Evolutionary conservation across 35 echinoderm and acorn worm genomes (phyloP).

Genomic region (Apostichopus japonicus): DNA sequence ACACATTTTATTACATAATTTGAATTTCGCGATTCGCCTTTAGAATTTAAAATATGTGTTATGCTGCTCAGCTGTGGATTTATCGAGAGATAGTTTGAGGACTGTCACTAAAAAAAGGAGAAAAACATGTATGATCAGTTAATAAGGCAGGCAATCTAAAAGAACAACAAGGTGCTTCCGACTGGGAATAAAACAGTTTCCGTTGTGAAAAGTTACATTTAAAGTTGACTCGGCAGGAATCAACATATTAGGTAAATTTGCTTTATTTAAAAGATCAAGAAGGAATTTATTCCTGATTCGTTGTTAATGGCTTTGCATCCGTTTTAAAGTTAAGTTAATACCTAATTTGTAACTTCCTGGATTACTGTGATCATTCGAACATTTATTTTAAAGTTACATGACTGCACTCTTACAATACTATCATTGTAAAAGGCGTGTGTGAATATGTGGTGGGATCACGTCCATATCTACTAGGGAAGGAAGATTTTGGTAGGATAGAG

Average conservation of each 20-base stretch:
- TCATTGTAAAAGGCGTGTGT: too few relatives aligned
- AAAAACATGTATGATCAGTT: neutral
- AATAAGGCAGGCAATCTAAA: neutral
- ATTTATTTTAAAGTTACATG: too few relatives aligned
- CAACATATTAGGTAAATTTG: neutral
- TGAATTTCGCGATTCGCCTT: too few relatives aligned
- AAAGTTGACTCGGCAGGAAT: neutral
- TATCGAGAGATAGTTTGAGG: too few relatives aligned
- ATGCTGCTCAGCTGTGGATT: too few relatives aligned
- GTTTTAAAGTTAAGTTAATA: neutral
- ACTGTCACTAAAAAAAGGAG: too few relatives aligned
- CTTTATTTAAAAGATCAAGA: neutral
- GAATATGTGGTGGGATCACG: too few relatives aligned
- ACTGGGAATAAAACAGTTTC: conserved; percentile 6
- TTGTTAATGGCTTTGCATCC: neutral
- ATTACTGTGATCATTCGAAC: neutral
- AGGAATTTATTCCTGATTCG: neutral
- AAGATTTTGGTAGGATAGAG: too few relatives aligned
- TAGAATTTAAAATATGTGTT: too few relatives aligned
- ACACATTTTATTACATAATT: too few relatives aligned
- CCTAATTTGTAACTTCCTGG: neutral
- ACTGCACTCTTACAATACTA: too few relatives aligned
- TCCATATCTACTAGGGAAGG: too few relatives aligned
- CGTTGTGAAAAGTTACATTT: neutral
- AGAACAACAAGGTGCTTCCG: neutral